Evolutionary conservation across 2,113 vertebrate species (phyloP).

Genomic region (Gymnarchus niloticus): DNA sequence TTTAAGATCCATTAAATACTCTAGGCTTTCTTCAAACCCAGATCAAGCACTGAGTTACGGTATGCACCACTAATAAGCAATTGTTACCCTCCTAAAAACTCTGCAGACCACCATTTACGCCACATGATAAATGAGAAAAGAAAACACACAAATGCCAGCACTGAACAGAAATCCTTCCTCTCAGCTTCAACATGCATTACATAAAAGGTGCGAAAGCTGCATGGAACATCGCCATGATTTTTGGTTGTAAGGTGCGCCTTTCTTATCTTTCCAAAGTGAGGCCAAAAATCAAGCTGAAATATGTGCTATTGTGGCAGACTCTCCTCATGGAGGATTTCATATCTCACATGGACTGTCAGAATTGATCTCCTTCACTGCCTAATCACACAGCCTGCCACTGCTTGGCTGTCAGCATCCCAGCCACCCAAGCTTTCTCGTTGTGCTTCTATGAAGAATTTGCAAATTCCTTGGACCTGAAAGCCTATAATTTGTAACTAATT

Average conservation of each 20-base stretch:
- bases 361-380: not conserved
- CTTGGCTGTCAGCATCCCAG: not conserved
- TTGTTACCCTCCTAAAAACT: not conserved
- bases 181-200: not conserved
- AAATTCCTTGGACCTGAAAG: conserved; percentile 10
- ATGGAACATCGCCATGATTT: not conserved
- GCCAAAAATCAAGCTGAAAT: not conserved
- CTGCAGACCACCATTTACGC: not conserved
- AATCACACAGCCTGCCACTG: not conserved
- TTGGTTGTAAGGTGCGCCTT: not conserved
- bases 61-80: not conserved
- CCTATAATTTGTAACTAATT: not conserved
- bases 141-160: not conserved
- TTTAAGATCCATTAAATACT: no score
- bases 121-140: not conserved
- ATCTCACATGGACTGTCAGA: not conserved
- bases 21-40: not conserved
- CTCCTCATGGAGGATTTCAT: not conserved
- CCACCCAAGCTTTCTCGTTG: not conserved
- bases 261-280: not conserved
- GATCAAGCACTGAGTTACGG: not conserved
- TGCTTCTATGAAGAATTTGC: not conserved
- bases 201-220: no score
- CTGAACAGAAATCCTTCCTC: not conserved
- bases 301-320: not conserved